phyloP scores from a whole-genome alignment of 2,888 invertebrate species.

The Caenorhabditis panamensis region DNA sequence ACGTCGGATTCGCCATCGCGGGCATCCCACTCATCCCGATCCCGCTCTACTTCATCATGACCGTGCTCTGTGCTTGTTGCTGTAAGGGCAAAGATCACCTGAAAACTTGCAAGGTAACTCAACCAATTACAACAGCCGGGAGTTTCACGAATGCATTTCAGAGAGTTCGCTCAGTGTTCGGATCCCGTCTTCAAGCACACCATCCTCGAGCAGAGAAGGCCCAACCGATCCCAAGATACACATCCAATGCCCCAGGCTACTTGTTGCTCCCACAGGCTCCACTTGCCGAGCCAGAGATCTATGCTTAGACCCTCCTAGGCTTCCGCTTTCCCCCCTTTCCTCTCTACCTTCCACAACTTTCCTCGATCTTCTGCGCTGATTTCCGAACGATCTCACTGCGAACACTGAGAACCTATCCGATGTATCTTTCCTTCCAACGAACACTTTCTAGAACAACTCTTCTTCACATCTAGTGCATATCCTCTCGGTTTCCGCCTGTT shows the following conservation, averaged over 20 bases:
- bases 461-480: conserved; percentile 38
- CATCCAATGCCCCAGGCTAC: conserved; percentile 80
- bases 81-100: conserved; percentile 63
- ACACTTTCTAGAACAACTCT: conserved; percentile 11
- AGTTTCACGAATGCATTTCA: no score
- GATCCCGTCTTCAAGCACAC: conserved; percentile 73
- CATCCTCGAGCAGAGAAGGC: conserved; percentile 52
- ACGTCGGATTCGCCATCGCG: conserved; percentile 77
- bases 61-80: conserved; percentile 74
- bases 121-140: neutral
- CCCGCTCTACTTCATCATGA: conserved; percentile 75
- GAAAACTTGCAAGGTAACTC: conserved; percentile 53
- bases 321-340: neutral
- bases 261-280: conserved; percentile 80
- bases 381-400: conserved; percentile 48
- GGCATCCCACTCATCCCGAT: conserved; percentile 79
- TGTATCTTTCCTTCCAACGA: neutral
- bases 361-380: conserved; percentile 42
- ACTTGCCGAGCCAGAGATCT: conserved; percentile 76
- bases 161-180: conserved; percentile 76
- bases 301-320: conserved; percentile 45
- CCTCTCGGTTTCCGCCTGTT: conserved; percentile 23
- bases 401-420: conserved; percentile 7
- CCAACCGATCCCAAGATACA: conserved; percentile 73
- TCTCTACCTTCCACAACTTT: neutral